A percentile compares a stretch with the other conserved stretches of the same genome.
These are phyloP conservation scores for Melanostoma scalare DNA, from an alignment of 2,888 invertebrate genomes.

Conservation along the genomic window DNA sequence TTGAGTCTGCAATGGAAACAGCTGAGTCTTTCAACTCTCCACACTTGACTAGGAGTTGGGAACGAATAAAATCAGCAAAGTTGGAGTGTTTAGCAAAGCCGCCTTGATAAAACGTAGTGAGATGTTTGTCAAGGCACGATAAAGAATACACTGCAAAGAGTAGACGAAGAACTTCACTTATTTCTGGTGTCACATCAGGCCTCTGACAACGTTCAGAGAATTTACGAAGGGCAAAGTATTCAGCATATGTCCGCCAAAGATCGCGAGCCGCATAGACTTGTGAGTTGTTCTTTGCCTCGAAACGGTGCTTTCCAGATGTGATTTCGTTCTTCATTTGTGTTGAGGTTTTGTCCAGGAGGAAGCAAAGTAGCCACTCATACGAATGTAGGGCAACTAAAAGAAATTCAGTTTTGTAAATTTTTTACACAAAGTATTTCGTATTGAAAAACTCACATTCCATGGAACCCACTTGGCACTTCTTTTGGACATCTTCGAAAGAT, in stretches of 20 bases:
- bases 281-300: constrained; percentile 89
- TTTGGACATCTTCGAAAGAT: constrained; percentile 74
- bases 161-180: constrained; percentile 82
- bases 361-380: constrained; percentile 93
- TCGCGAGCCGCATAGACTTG: constrained; percentile 91
- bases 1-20: constrained; percentile 90
- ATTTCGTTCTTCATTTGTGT: constrained; percentile 84
- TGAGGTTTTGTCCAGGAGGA: constrained; percentile 88
- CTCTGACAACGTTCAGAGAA: constrained; percentile 78
- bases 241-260: constrained; percentile 90
- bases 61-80: constrained; percentile 86
- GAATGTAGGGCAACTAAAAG: constrained; percentile 87
- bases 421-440: neutral
- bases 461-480: constrained; percentile 73
- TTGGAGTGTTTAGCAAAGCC: constrained; percentile 83
- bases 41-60: constrained; percentile 88
- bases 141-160: constrained; percentile 84
- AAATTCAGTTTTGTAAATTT: neutral
- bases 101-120: constrained; percentile 87
- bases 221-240: constrained; percentile 84
- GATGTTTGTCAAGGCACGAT: constrained; percentile 86
- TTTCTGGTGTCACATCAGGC: constrained; percentile 78
- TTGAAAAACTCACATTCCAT: constrained; percentile 78
- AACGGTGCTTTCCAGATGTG: constrained; percentile 85
- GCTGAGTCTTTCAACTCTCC: constrained; percentile 88